A percentile compares a stretch with the other conserved stretches of the same genome.
Evolutionary conservation across 1,140 invertebrate species (phyloP).

Genomic region (Galleria mellonella): DNA sequence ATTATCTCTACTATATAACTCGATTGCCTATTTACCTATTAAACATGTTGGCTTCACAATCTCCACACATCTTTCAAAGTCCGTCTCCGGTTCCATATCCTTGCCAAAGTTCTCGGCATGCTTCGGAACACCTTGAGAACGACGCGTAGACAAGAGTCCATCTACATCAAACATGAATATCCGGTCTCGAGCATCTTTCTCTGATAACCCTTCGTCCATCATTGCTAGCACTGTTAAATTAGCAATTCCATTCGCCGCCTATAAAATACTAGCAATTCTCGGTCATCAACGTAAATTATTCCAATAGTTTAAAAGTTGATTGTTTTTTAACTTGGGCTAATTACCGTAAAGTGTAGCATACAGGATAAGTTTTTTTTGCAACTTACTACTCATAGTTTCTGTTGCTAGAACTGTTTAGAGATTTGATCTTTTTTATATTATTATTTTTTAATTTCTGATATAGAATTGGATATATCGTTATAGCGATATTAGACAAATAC

Average conservation of each 20-base stretch:
- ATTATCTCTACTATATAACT: no score
- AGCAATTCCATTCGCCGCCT: slow-evolving; percentile 90
- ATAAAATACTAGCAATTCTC: background rate
- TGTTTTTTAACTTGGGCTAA: no score
- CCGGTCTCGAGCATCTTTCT: slow-evolving; percentile 82
- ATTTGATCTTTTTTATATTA: no score
- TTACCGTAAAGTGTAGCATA: no score
- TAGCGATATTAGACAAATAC: slow-evolving; percentile 10
- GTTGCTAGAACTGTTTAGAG: no score
- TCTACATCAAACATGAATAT: slow-evolving; percentile 92
- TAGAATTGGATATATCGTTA: background rate
- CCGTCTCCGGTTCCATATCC: slow-evolving; percentile 82
- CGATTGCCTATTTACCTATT: slow-evolving; percentile 86
- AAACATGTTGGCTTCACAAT: slow-evolving; percentile 86
- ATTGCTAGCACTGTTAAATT: slow-evolving; percentile 89
- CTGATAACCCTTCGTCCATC: slow-evolving; percentile 83
- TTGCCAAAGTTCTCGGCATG: slow-evolving; percentile 90
- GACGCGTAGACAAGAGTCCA: slow-evolving; percentile 82
- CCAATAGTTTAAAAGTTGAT: no score
- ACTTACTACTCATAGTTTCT: no score
- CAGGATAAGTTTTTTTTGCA: no score
- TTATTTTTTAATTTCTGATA: no score
- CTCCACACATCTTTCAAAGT: slow-evolving; percentile 83
- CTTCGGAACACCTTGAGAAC: slow-evolving; percentile 81
- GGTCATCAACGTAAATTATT: slow-evolving; percentile 3